A percentile compares a stretch with the other conserved stretches of the same genome.
Conservation (phyloP, 2,888 invertebrate species). For the Oxycera nigricornis region DNA sequence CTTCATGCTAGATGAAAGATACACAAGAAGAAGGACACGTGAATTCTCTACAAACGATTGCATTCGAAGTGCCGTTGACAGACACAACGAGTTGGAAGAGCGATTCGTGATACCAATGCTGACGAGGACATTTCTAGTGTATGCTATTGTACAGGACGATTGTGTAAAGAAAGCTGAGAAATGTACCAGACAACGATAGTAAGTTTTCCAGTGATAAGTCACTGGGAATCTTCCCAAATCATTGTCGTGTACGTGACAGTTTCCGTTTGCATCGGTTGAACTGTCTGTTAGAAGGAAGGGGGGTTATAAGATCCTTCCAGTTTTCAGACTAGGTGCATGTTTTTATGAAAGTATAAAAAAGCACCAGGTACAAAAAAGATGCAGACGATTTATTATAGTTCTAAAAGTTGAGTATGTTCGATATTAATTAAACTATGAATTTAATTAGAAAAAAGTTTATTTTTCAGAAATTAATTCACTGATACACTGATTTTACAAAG, state of each 20-base stretch:
- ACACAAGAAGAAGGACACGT: not conserved
- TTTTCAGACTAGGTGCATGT: no score
- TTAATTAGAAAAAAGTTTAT: no score
- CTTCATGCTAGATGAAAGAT: no score
- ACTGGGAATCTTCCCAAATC: slow-evolving; percentile 17
- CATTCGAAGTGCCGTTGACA: slow-evolving; percentile 16
- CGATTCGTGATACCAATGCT: slow-evolving; percentile 29
- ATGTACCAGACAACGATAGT: not conserved
- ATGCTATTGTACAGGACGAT: not conserved
- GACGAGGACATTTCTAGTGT: slow-evolving; percentile 2
- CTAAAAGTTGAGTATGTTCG: no score
- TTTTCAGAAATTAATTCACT: no score
- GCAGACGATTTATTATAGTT: no score
- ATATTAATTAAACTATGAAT: no score
- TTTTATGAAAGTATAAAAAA: no score
- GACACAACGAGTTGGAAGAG: not conserved
- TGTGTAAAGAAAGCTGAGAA: not conserved
- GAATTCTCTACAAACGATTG: slow-evolving; percentile 9
- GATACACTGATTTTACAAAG: no score
- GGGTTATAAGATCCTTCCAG: not conserved
- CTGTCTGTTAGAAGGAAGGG: not conserved
- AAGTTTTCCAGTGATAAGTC: slow-evolving; percentile 16
- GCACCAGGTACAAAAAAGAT: no score
- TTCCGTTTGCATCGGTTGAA: not conserved
- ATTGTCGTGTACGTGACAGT: slow-evolving; percentile 33